Base-by-base conservation (phyloP, 2,797 vertebrate genomes). In the Siniperca obscura region DNA sequence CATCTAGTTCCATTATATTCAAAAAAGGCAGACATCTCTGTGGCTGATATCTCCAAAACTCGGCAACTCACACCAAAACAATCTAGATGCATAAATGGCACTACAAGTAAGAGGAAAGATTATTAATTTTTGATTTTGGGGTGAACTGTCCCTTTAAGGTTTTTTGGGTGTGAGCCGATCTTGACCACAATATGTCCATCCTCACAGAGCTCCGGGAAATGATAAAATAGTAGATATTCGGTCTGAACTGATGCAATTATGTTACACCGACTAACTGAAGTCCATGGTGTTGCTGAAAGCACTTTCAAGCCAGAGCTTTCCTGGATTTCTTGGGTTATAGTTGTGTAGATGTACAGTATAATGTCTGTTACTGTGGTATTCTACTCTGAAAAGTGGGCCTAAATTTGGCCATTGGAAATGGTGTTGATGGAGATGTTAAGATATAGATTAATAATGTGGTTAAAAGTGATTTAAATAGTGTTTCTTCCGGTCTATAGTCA, bases 161-260 rank as follows among this genome's bases (percentile, higher is more conserved):
- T 70, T 44, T 40, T 25, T 50, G 3, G 25, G 5, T 21, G 10
- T 44, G 21, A 44, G 56, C n/a, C 2, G 5, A 74, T 8, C 11
- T 69, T 52, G 56, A 65, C 57, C 69, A 66, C 46, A 5, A 22
- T 5, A 22, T 2, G 74, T 80, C 57, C 44, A 56, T 1, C 14
- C 6, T 46, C 6, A 59, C 6, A n/a, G 3, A 9, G 68, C 53
- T 67, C 34, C 62, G 74, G 60, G 66, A 79, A 79, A 62, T 70
- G 46, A 68, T 53, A 38, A 66, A 75, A 64, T 30, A 30, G 11
- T 4, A 36, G 10, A 56, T 52, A 70, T 71, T 77, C 16, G 21
- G n/a, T 53, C 53, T 34, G 34, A 69, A 25, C 7, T 56, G 21
- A 44, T 55, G 61, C 14, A 55, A 14, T n/a, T 36, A 21, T 79